Evolutionary conservation across 2,888 invertebrate species (phyloP).

Genomic region (Julus scanicus): DNA sequence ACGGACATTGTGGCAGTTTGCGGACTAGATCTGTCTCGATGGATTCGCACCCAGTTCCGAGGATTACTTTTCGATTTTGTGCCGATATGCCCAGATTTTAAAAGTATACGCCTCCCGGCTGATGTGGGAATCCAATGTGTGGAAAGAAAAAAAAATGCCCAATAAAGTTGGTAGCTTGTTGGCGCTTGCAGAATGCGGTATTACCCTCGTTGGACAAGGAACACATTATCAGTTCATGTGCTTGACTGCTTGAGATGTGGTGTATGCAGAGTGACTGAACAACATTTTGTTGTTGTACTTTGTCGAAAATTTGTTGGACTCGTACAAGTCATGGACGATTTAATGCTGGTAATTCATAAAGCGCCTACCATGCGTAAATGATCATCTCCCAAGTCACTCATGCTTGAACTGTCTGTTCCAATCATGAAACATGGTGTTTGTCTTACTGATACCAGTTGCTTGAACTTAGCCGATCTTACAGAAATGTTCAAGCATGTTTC

Average conservation of each 20-base stretch:
- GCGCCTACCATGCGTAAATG: too few species aligned
- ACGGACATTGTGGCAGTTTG: not conserved
- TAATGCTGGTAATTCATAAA: too few species aligned
- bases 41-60: not conserved
- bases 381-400: not conserved
- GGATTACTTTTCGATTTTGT: not conserved
- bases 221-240: too few species aligned
- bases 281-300: too few species aligned
- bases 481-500: not conserved
- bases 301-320: too few species aligned
- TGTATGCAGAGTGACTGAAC: too few species aligned
- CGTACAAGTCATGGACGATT: too few species aligned
- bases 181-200: not conserved
- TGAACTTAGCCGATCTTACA: not conserved
- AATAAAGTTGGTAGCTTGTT: not conserved
- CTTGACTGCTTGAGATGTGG: too few species aligned
- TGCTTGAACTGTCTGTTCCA: not conserved
- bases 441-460: not conserved
- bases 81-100: not conserved
- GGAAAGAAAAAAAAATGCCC: not conserved
- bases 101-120: not conserved
- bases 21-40: not conserved
- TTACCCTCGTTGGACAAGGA: not conserved
- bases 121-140: not conserved
- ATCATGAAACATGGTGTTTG: not conserved